Evolutionary conservation across 1,140 invertebrate species (phyloP).

Genomic region (Drosophila obscura): DNA sequence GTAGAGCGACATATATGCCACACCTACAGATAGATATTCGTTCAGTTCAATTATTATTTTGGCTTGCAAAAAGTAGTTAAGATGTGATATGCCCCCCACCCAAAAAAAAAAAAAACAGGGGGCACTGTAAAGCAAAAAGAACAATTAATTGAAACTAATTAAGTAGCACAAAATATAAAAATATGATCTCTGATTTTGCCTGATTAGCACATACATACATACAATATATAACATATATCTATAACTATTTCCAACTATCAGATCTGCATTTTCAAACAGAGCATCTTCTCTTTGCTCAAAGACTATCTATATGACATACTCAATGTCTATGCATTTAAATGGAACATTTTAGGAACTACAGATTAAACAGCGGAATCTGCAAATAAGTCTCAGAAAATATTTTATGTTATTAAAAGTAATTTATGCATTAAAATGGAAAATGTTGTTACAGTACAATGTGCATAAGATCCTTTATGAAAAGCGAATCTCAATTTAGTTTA

Average conservation of each 20-base stretch:
- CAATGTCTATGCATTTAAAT: slow-evolving; percentile 21
- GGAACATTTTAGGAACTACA: too few relatives aligned
- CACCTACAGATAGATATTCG: slow-evolving; percentile 31
- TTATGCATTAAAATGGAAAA: too few relatives aligned
- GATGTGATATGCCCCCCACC: slow-evolving; percentile 59
- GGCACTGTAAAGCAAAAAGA: slow-evolving; percentile 38
- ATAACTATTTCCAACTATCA: not conserved
- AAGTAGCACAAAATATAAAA: slow-evolving; percentile 45
- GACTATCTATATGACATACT: not conserved
- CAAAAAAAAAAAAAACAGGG: not conserved
- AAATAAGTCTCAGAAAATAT: not conserved
- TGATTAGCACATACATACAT: not conserved
- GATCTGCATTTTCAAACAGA: slow-evolving; percentile 26
- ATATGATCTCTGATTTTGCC: slow-evolving; percentile 34
- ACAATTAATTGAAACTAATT: slow-evolving; percentile 34
- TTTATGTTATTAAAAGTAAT: too few relatives aligned
- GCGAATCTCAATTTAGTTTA: too few relatives aligned
- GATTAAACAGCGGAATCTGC: not conserved
- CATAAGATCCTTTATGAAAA: too few relatives aligned
- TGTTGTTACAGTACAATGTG: too few relatives aligned
- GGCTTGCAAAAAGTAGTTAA: slow-evolving; percentile 54
- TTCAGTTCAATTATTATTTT: slow-evolving; percentile 34
- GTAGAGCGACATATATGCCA: not conserved
- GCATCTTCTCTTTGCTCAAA: slow-evolving; percentile 3
- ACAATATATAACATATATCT: not conserved